phyloP scores from a whole-genome alignment of 64 coral and sea anemone species.

The Exaiptasia diaphana region DNA sequence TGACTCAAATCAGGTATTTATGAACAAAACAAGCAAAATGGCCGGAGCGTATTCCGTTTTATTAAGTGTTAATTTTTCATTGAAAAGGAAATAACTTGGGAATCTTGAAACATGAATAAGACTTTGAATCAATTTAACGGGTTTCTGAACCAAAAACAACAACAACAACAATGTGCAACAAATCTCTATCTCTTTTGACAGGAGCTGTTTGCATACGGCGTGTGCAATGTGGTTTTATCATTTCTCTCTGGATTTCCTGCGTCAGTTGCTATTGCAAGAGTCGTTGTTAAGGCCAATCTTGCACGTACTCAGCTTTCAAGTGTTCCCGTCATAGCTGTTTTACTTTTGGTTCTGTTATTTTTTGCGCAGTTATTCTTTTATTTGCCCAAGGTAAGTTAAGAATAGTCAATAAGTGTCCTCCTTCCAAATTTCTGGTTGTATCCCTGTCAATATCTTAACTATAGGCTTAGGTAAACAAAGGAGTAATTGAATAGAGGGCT shows the following conservation, averaged over 20 bases:
- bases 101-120: neutral
- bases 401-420: too few relatives aligned
- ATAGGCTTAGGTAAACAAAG: too few relatives aligned
- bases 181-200: neutral
- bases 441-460: too few relatives aligned
- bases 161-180: too few relatives aligned
- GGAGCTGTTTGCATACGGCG: slow-evolving; percentile 93
- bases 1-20: slow-evolving; percentile 90
- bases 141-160: too few relatives aligned
- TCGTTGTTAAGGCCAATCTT: slow-evolving; percentile 79
- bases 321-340: slow-evolving; percentile 35
- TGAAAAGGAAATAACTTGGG: neutral
- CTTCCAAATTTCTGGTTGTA: too few relatives aligned
- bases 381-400: slow-evolving; percentile 68
- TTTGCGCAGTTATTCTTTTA: slow-evolving; percentile 75
- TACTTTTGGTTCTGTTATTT: slow-evolving; percentile 61
- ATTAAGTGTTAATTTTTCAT: neutral
- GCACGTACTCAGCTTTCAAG: slow-evolving; percentile 88
- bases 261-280: slow-evolving; percentile 73
- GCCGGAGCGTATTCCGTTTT: neutral
- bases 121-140: too few relatives aligned
- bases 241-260: slow-evolving; percentile 88
- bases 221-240: slow-evolving; percentile 56
- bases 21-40: neutral
- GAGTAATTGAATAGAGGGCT: too few relatives aligned